Percentiles rank a stretch among this genome's conserved stretches.
Evolutionary conservation across 2,797 vertebrate species (phyloP).

Genomic region (Okamejei kenojei): DNA sequence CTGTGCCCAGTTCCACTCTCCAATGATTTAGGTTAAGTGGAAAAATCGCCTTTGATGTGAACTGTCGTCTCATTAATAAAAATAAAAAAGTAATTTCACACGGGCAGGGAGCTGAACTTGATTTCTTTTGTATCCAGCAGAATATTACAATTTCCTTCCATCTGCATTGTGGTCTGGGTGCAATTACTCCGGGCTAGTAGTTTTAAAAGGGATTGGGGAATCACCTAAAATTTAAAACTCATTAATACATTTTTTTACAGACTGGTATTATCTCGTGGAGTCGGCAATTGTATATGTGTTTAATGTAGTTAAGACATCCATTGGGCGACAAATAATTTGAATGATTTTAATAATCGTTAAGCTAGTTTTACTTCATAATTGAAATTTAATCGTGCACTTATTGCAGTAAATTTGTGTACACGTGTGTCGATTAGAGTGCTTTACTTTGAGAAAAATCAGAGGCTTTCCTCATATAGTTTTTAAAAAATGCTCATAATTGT

Average conservation of each 20-base stretch:
- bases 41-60: neutral
- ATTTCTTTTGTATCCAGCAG: neutral
- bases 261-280: neutral
- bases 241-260: neutral
- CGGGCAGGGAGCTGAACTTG: neutral
- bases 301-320: neutral
- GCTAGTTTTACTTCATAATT: neutral
- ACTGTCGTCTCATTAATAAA: slow-evolving; percentile 20
- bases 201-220: neutral
- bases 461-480: neutral
- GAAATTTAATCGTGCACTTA: neutral
- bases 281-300: neutral
- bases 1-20: neutral
- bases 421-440: neutral
- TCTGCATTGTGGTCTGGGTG: neutral
- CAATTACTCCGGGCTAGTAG: neutral
- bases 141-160: neutral
- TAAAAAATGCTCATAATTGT: neutral
- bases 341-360: neutral
- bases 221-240: neutral
- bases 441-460: neutral
- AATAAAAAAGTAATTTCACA: slow-evolving; percentile 9
- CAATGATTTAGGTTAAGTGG: neutral
- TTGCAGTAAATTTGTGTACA: neutral
- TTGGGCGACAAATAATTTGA: neutral